Base-by-base conservation (phyloP, 2,888 invertebrate genomes). In the Homarus gammarus region DNA sequence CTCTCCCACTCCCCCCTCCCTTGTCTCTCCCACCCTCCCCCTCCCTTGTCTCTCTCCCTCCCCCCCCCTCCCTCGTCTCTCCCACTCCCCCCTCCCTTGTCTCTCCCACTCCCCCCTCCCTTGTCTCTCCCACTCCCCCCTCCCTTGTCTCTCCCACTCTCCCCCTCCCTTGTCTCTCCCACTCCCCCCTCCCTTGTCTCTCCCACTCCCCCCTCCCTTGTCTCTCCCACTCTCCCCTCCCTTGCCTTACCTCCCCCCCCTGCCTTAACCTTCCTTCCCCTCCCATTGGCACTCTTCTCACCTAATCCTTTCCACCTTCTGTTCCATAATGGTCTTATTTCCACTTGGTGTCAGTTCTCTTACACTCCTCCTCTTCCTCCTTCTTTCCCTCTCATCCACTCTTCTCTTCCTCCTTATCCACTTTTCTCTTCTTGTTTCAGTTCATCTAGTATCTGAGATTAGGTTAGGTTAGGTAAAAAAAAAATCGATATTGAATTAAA, bases 21-120 rank as follows among this genome's bases (percentile, higher is more conserved):
- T 73, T 73, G 31, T 31, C 73, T 73, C 36, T 73, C 73, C 73
- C 73, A 73, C 73, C 73, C 73, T 73, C 73, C 73, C 84, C 73
- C 68, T 33, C 49, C 8, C n/a, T 22, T 33, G 33, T 18, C 27
- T n/a, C 56, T 12, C 22, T 10, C 36, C 27, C n/a, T 22, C 31
- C 40, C 40, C 31, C 40, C 22, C 31, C 40, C 40, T 44, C 22
- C 33, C 44, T 2, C 5, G 22, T 31, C n/a, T 40, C 22, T 22
- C 15, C 12, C 38, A 10, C 18, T 33, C 8, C 51, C n/a, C 64
- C 81, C 12, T 22, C 36, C 56, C 56, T 56, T 1, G 56, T 56
- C 1, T 56, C 56, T 1, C 56, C 56, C 56, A 56, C 56, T 56
- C 56, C 56, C 56, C 1, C 56, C 56, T 56, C 56, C 56, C n/a